Percentiles rank a stretch among this genome's conserved stretches.
phyloP scores from a whole-genome alignment of 2,797 vertebrate species.

The Thaleichthys pacificus region DNA sequence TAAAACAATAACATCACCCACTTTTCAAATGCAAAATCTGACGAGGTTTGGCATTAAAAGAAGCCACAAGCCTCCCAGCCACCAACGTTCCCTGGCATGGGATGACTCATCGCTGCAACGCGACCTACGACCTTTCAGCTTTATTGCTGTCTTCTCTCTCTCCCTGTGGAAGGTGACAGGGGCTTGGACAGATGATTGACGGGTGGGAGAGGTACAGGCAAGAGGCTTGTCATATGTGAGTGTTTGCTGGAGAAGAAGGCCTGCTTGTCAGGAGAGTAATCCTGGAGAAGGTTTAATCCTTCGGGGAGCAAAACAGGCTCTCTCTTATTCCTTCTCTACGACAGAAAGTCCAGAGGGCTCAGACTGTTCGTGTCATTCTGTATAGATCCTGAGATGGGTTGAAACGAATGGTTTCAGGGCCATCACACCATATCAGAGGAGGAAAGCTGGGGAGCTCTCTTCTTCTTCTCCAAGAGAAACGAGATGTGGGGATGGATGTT shows the following conservation, averaged over 20 bases:
- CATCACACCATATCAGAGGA: background rate
- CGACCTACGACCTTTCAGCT: background rate
- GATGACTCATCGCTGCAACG: slow-evolving; percentile 19
- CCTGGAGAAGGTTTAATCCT: background rate
- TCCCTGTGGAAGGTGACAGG: background rate
- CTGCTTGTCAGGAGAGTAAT: background rate
- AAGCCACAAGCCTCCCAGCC: no score
- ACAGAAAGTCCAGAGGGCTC: background rate
- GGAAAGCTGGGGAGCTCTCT: background rate
- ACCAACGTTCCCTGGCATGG: no score
- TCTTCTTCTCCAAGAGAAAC: background rate
- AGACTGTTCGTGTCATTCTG: background rate
- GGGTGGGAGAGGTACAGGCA: background rate
- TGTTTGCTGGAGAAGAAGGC: background rate
- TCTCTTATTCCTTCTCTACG: background rate
- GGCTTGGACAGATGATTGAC: background rate
- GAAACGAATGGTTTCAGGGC: background rate
- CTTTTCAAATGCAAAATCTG: no score
- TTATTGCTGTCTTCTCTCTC: no score
- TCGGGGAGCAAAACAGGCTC: background rate
- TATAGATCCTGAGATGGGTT: background rate
- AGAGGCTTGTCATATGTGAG: background rate
- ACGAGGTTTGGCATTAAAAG: no score
- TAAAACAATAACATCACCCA: no score
- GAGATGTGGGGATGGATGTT: background rate